phyloP scores from a whole-genome alignment of 2,888 invertebrate genomes.

The Perithous albicinctus region DNA sequence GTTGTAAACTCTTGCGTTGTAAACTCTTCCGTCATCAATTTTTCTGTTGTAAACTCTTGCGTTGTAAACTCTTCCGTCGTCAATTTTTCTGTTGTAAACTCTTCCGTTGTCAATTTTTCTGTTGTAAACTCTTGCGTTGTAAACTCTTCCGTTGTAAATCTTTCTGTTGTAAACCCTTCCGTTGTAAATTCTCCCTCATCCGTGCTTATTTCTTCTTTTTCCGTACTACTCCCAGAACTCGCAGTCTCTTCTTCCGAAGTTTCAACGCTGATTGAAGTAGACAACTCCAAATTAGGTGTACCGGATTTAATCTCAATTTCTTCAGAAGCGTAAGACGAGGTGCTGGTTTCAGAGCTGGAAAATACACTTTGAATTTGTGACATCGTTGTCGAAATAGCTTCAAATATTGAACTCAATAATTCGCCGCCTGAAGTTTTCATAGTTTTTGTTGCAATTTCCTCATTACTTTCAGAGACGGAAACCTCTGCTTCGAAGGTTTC shows the following conservation, averaged over 20 bases:
- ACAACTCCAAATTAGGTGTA: neutral
- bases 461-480: neutral
- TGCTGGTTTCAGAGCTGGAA: neutral
- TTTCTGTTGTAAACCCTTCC: neutral
- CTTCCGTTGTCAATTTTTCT: too few relatives aligned
- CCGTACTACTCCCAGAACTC: neutral
- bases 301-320: conserved; percentile 9
- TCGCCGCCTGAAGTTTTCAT: neutral
- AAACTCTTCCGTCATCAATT: neutral
- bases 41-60: neutral
- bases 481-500: neutral
- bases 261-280: neutral
- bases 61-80: neutral
- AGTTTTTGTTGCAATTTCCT: conserved; percentile 16
- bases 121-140: too few relatives aligned
- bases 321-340: conserved; percentile 7
- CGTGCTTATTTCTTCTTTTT: neutral
- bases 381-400: conserved; percentile 34
- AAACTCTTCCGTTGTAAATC: neutral
- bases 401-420: conserved; percentile 15
- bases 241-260: neutral
- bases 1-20: conserved; percentile 4
- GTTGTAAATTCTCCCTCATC: neutral
- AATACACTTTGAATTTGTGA: conserved; percentile 33
- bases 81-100: neutral